Evolutionary conservation across 2,888 invertebrate species (phyloP), one percentile per base, ranked within the genome.

Genomic region (Drosophila conformis): DNA sequence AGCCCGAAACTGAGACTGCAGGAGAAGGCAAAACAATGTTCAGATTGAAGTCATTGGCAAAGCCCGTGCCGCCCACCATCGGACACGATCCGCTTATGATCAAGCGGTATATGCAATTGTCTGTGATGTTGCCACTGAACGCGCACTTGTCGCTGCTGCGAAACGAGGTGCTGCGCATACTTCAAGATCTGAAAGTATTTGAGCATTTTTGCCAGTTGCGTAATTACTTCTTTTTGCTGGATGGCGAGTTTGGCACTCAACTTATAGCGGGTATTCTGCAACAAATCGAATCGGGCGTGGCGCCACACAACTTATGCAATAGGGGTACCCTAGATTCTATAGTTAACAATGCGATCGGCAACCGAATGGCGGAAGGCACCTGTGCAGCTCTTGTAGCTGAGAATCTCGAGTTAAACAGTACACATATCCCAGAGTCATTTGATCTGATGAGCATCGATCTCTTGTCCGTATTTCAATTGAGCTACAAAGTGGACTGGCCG

Each of bases 211-310:
- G 95, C 52, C 96, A 96, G 91, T 92, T 97, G n/a, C 94, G 96
- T 53, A 95, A 96, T 89, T 97, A 96, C 84, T 97, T 96, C 91
- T 97, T 97, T 83, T 91, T 97, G 31, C 94, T 96, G 94, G 96
- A 97, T 80, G 97, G 97, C 1, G 96, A 97, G 92, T 97, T 97
- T 91, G 95, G 96, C 0, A 95, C 95, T 38, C 95, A 95, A 78
- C 95, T 97, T 21, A 96, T 96, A 40, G 94, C 95, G 58, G 96
- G 95, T 76, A 92, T 97, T 68, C 96, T 96, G 76, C 93, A 94
- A 0, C 95, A 95, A 73, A 91, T 97, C 59, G 95, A 95, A 63
- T 94, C 94, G n/a, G 95, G 95, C 1, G 92, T 95, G 35, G 94
- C 94, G 80, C 96, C 96, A 0, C 93, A 94, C 18, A 96, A 96